These are phyloP conservation scores for Malurus splendens DNA, from an alignment of 2,797 vertebrate species.

Conservation along the genomic window DNA sequence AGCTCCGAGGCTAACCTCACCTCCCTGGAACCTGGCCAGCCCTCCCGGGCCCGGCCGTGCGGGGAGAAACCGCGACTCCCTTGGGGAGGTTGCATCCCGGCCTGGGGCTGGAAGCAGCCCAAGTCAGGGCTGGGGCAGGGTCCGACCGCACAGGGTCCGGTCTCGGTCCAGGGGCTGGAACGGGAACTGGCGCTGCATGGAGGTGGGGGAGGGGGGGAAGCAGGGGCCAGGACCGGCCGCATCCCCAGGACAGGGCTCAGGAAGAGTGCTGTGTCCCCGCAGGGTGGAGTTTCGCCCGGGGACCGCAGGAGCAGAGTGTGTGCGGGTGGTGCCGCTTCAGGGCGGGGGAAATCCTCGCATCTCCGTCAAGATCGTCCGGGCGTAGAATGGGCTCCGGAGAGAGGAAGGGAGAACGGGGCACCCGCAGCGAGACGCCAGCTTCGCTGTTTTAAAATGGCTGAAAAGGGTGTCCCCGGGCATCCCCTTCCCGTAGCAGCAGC, in stretches of 20 bases:
- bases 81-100: not conserved
- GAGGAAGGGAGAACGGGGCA: not conserved
- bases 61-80: not conserved
- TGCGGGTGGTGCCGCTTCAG: not conserved
- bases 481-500: not conserved
- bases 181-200: not conserved
- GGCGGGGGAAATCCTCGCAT: not conserved
- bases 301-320: not conserved
- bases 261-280: not conserved
- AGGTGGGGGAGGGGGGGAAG: not conserved
- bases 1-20: not conserved
- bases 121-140: not conserved
- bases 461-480: slow-evolving; percentile 21
- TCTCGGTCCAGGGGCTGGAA: not conserved
- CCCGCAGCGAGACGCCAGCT: not conserved
- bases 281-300: not conserved
- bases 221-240: not conserved
- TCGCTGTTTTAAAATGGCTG: slow-evolving; percentile 33
- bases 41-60: not conserved
- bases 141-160: not conserved
- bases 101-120: not conserved
- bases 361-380: not conserved
- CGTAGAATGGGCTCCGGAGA: not conserved
- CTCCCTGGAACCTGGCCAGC: not conserved
- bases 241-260: not conserved